phyloP scores from a whole-genome alignment of 2,797 vertebrate genomes.

The Enteromius unitaeniatus region DNA sequence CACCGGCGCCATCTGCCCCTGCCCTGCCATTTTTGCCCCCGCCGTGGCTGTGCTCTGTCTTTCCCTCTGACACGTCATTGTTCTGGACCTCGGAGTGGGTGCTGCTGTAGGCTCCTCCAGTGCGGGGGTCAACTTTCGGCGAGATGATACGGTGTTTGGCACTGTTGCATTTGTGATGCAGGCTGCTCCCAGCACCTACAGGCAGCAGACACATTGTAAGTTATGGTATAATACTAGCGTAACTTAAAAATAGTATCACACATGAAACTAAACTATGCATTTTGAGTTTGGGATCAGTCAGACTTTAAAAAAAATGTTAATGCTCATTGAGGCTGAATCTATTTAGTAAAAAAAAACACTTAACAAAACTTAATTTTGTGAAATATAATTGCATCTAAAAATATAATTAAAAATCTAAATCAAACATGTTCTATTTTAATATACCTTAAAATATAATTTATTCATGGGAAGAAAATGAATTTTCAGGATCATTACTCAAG shows the following conservation, averaged over 20 bases:
- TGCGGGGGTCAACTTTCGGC: constrained; percentile 93
- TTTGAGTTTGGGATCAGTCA: background rate
- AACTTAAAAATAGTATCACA: background rate
- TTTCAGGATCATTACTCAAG: background rate
- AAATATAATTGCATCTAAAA: background rate
- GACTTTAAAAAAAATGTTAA: background rate
- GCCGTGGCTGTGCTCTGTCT: constrained; percentile 87
- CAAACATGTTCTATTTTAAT: background rate
- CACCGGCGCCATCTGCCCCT: constrained; percentile 61
- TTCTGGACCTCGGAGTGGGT: constrained; percentile 96
- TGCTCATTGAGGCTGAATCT: background rate
- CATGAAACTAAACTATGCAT: background rate
- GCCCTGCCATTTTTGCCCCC: constrained; percentile 75
- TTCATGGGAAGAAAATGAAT: background rate
- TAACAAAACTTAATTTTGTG: background rate
- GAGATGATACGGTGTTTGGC: constrained; percentile 99
- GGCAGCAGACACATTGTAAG: constrained; percentile 38
- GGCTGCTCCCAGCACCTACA: constrained; percentile 95
- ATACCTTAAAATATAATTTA: background rate
- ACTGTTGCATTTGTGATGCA: constrained; percentile 99
- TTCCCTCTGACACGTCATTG: constrained; percentile 98
- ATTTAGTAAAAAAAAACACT: background rate
- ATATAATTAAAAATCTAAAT: background rate
- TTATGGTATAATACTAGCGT: background rate
- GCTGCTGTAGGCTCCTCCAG: constrained; percentile 81